These are phyloP conservation scores for Rhyacophila evoluta DNA, from an alignment of 2,888 invertebrate genomes.

Conservation along the genomic window DNA sequence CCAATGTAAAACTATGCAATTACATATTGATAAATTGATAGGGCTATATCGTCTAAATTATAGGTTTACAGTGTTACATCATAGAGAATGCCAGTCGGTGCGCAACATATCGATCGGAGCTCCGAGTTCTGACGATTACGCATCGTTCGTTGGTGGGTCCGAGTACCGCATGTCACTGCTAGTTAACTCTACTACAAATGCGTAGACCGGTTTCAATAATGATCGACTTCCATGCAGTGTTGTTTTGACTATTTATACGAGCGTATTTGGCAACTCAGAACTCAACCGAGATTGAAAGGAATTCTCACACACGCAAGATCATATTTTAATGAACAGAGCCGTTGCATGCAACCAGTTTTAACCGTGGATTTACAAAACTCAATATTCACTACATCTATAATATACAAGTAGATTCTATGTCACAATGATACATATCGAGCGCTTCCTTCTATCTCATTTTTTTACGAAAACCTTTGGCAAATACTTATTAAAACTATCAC, in stretches of 20 bases:
- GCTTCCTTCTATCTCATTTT: too few species aligned
- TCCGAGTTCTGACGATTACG: not conserved
- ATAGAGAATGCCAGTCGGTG: not conserved
- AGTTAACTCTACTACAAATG: conserved; percentile 3
- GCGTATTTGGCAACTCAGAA: not conserved
- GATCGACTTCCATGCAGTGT: not conserved
- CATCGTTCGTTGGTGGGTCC: not conserved
- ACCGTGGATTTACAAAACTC: too few species aligned
- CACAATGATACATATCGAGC: too few species aligned
- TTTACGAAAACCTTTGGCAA: too few species aligned
- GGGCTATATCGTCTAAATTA: too few species aligned
- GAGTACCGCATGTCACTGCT: not conserved
- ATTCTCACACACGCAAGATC: not conserved
- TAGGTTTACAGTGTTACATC: not conserved
- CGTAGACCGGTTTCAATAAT: not conserved
- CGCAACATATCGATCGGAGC: not conserved
- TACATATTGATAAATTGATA: too few species aligned
- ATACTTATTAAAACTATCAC: too few species aligned
- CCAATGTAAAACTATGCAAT: too few species aligned
- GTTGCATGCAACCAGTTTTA: too few species aligned
- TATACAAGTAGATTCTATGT: too few species aligned
- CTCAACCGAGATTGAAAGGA: not conserved
- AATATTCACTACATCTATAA: too few species aligned
- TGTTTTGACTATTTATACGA: conserved; percentile 24
- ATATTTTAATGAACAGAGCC: too few species aligned